These are phyloP conservation scores for Erpobdella octoculata DNA, from an alignment of 2,888 invertebrate genomes.

Conservation along the genomic window DNA sequence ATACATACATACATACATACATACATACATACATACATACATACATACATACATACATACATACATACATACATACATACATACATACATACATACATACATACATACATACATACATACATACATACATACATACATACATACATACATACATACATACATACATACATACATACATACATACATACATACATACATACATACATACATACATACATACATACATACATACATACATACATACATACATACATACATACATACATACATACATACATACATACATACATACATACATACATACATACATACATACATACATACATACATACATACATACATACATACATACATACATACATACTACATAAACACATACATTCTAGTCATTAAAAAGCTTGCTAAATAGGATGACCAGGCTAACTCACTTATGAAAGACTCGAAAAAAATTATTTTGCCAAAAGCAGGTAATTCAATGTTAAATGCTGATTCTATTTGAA, in stretches of 20 bases:
- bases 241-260: no score
- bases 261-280: background rate
- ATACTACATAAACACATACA: no score
- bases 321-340: background rate
- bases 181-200: no score
- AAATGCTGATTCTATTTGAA: no score
- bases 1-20: conserved; percentile 6
- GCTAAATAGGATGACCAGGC: no score
- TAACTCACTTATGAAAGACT: no score
- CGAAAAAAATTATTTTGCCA: no score
- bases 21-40: background rate
- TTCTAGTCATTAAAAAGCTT: no score
- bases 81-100: background rate
- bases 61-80: background rate
- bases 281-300: background rate
- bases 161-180: no score
- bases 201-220: no score
- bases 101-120: background rate
- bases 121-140: background rate
- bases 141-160: background rate
- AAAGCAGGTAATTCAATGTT: no score
- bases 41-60: conserved; percentile 1
- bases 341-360: background rate
- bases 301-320: background rate
- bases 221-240: no score